Percentiles rank a stretch among this genome's conserved stretches.
These are phyloP conservation scores for Drosophila borealis DNA, from an alignment of 2,888 invertebrate species.

Conservation along the genomic window DNA sequence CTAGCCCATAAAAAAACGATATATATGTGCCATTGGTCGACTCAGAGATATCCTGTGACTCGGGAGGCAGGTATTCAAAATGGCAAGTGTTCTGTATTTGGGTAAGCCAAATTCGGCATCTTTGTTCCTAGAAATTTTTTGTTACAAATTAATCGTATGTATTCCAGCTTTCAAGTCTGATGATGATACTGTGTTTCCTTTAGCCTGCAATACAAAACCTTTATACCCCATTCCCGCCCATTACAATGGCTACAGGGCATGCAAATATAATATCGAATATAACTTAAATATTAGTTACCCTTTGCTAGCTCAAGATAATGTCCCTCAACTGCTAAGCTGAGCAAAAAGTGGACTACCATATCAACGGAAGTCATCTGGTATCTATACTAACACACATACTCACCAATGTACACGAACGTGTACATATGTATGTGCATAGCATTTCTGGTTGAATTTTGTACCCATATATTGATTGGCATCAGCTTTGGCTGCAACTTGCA, in stretches of 20 bases:
- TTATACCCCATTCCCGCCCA: no score
- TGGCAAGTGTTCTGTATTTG: no score
- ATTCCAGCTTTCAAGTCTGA: no score
- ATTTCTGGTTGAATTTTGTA: neutral
- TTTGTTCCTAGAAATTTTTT: no score
- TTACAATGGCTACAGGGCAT: neutral
- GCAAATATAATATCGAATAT: neutral
- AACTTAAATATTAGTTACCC: conserved; percentile 6
- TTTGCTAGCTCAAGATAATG: conserved; percentile 4
- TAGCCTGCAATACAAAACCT: no score
- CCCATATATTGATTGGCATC: conserved; percentile 31
- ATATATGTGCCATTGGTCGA: no score
- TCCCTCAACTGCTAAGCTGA: conserved; percentile 7
- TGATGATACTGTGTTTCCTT: no score
- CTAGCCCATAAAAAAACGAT: no score
- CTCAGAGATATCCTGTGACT: no score
- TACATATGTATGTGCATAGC: neutral
- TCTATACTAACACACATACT: neutral
- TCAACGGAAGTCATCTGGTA: conserved; percentile 3
- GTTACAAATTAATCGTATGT: no score
- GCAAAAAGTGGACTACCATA: conserved; percentile 1
- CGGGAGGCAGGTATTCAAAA: no score
- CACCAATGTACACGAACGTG: neutral
- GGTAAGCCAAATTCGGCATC: no score
- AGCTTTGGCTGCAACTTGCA: conserved; percentile 14